These are phyloP conservation scores for Ivindomyrus marchei DNA, from an alignment of 2,113 vertebrate species.

Conservation along the genomic window DNA sequence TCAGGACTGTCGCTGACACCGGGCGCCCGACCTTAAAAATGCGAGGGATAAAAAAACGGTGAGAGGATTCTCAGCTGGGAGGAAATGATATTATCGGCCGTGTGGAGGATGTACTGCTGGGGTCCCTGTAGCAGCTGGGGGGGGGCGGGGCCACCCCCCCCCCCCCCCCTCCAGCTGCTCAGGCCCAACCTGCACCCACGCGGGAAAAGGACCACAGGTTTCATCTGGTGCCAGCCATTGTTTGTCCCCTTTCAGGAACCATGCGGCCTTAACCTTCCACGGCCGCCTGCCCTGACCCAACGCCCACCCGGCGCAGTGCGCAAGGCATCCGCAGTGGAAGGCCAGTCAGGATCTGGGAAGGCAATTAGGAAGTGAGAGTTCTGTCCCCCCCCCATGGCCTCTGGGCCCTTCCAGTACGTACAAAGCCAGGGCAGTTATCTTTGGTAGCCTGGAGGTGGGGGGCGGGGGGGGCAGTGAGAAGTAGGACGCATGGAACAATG, in stretches of 20 bases:
- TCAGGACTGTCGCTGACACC: neutral
- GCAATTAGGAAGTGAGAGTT: constrained; percentile 52
- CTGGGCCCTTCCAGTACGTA: neutral
- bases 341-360: constrained; percentile 46
- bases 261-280: constrained; percentile 60
- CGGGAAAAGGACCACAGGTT: constrained; percentile 45
- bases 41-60: neutral
- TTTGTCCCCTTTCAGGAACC: constrained; percentile 57
- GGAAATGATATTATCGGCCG: neutral
- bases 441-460: constrained; percentile 42
- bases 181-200: constrained; percentile 36
- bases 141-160: neutral
- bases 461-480: constrained; percentile 37
- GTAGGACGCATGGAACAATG: neutral
- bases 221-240: constrained; percentile 66
- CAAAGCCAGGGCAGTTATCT: constrained; percentile 30
- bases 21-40: neutral
- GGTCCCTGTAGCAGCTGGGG: neutral
- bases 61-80: neutral
- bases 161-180: constrained; percentile 30
- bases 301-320: constrained; percentile 29
- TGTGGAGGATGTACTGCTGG: neutral
- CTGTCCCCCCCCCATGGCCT: neutral
- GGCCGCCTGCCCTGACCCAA: constrained; percentile 34
- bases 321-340: constrained; percentile 49